Conservation (phyloP, 2,113 vertebrate genomes). For the Odobenus rosmarus region DNA sequence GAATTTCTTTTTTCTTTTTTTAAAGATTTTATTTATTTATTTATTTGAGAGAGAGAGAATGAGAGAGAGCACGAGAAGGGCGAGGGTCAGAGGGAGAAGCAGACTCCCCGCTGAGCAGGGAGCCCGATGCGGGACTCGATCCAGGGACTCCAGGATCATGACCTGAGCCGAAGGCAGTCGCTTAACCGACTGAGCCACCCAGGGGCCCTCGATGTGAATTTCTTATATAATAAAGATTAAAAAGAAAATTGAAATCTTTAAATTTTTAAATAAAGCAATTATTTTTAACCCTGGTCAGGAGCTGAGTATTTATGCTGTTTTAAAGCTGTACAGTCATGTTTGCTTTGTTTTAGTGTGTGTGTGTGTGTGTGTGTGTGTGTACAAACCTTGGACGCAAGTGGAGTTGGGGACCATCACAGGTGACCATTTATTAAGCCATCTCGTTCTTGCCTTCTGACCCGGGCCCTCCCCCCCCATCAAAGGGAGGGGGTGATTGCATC, state of each 20-base stretch:
- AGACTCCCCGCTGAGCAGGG: no score
- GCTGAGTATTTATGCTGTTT: constrained; percentile 17
- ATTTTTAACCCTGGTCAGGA: constrained; percentile 27
- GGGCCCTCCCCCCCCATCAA: constrained; percentile 13
- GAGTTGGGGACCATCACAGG: constrained; percentile 18
- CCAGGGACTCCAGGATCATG: no score
- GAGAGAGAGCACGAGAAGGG: no score
- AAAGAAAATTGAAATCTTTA: not conserved
- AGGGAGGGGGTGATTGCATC: constrained; percentile 65
- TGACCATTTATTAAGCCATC: constrained; percentile 60
- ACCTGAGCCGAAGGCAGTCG: no score
- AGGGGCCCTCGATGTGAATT: not conserved
- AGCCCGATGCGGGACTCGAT: no score
- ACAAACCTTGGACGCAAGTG: not conserved
- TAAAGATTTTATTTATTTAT: no score
- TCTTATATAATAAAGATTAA: constrained; percentile 14
- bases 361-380: not conserved
- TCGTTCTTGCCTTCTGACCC: constrained; percentile 54
- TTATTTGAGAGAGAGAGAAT: no score
- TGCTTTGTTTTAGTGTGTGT: not conserved
- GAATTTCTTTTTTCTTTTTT: no score
- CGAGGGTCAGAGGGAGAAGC: no score
- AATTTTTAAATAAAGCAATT: not conserved
- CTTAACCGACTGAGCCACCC: no score
- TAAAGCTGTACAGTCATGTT: not conserved